phyloP scores from a whole-genome alignment of 2,797 vertebrate species.

The Tauraco hartlaubi region DNA sequence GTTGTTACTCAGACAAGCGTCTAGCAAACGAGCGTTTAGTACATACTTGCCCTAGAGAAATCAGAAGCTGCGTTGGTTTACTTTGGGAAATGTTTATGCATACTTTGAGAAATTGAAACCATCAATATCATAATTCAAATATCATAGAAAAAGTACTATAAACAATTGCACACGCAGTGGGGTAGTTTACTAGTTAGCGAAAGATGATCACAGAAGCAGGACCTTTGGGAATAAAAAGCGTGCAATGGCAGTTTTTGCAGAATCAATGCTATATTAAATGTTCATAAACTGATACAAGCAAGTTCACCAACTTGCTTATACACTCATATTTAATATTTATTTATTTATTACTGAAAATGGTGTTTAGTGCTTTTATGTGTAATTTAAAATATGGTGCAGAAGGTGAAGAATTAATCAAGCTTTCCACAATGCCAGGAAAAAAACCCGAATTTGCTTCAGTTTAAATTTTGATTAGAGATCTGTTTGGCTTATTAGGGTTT shows the following conservation, averaged over 20 bases:
- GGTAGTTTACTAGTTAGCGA: neutral
- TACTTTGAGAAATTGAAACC: neutral
- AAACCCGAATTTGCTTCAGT: neutral
- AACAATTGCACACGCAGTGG: neutral
- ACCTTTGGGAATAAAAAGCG: neutral
- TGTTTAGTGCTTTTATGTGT: neutral
- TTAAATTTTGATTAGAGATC: neutral
- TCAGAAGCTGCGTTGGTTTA: neutral
- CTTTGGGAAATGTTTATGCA: neutral
- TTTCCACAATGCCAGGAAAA: constrained; percentile 2
- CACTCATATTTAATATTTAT: neutral
- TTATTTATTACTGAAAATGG: neutral
- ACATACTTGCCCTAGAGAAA: neutral
- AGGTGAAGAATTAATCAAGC: neutral
- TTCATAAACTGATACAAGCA: neutral
- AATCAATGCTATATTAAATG: neutral
- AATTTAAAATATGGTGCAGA: neutral
- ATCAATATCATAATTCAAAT: too few relatives aligned
- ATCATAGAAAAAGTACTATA: neutral
- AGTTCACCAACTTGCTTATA: neutral
- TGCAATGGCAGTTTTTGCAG: neutral
- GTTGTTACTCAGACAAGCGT: neutral
- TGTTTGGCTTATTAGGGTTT: neutral
- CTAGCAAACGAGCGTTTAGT: neutral
- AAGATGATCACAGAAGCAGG: neutral